These are phyloP conservation scores for Microtus oregoni DNA, from an alignment of 2,113 vertebrate genomes.

Conservation along the genomic window DNA sequence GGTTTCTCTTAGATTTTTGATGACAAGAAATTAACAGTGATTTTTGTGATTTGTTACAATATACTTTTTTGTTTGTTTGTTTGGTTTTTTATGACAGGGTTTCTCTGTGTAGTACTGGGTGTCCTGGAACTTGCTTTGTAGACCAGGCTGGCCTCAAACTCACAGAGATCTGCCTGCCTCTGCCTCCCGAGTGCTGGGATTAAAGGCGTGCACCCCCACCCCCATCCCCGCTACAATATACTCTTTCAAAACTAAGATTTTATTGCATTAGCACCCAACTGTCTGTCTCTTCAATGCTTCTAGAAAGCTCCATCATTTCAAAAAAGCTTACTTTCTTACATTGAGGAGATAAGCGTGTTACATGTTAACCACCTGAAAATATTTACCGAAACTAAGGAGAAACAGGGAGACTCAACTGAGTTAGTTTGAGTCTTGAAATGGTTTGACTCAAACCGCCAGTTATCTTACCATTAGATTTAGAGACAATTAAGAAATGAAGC, in stretches of 20 bases:
- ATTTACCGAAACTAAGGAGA: background rate
- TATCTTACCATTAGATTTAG: background rate
- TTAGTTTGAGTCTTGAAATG: background rate
- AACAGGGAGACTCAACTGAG: slow-evolving; percentile 7
- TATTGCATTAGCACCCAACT: background rate
- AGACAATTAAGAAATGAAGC: background rate
- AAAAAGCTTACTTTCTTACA: slow-evolving; percentile 5
- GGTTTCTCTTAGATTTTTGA: slow-evolving; percentile 34
- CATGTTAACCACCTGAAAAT: background rate
- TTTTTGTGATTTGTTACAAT: background rate
- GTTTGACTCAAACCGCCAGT: background rate
- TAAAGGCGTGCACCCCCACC: background rate
- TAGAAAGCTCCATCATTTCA: background rate
- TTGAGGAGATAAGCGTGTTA: background rate
- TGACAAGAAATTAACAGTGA: slow-evolving; percentile 49
- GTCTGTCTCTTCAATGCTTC: slow-evolving; percentile 7
- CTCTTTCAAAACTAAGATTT: slow-evolving; percentile 13
- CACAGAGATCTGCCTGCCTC: background rate
- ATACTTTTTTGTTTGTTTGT: background rate
- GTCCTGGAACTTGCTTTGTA: background rate
- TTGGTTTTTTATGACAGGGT: background rate
- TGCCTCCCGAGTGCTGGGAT: background rate
- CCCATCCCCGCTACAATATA: background rate
- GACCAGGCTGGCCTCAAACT: background rate
- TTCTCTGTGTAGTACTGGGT: background rate